Evolutionary conservation across 2,113 vertebrate species (phyloP), one percentile per base, ranked within the genome.

Genomic region (Phocoena phocoena): DNA sequence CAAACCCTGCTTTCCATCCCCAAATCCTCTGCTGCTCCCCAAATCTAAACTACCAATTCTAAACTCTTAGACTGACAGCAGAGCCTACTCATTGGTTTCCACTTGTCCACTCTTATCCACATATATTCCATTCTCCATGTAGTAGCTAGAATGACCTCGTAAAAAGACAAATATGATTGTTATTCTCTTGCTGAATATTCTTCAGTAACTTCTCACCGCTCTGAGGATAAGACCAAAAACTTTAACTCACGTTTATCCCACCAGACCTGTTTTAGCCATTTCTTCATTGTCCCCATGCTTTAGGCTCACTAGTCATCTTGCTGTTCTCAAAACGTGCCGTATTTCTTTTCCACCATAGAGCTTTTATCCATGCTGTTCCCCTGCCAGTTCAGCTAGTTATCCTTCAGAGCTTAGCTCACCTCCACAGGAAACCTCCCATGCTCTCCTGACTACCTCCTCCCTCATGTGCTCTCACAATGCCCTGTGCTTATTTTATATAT

Each of bases 121-220:
- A 25, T 55, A 3, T 0, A 41, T 7, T 53, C 26, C 20, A 5
- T 9, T 55, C 62, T 58, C 36, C 23, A 44, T 26, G 3, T 15
- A 26, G 50, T 4, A 58, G 33, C 26, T n/a, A 58, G 68, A 55
- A 18, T n/a, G 15, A n/a, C 7, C 41, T 62, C 1, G 0, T 41
- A 17, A 44, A 80, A 53, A 41, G 76, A 36, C 71, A 63, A 38
- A 53, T n/a, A 7, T 21, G 26, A 26, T 81, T 47, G 44, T 65
- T 68, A 28, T 9, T 68, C 20, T 60, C 33, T 26, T 33, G 33
- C 60, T 65, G 68, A 79, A 81, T 11, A 26, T 87, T 68, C 70
- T 83, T 67, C 38, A 23, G n/a, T 60, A 62, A 53, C 58, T 92
- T 79, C 63, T 92, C 44, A 13, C 47, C 82, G 25, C 70, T 88